Percentiles rank a stretch among this genome's conserved stretches.
Evolutionary conservation across 2,113 vertebrate species (phyloP).

Genomic region (Phycodurus eques): DNA sequence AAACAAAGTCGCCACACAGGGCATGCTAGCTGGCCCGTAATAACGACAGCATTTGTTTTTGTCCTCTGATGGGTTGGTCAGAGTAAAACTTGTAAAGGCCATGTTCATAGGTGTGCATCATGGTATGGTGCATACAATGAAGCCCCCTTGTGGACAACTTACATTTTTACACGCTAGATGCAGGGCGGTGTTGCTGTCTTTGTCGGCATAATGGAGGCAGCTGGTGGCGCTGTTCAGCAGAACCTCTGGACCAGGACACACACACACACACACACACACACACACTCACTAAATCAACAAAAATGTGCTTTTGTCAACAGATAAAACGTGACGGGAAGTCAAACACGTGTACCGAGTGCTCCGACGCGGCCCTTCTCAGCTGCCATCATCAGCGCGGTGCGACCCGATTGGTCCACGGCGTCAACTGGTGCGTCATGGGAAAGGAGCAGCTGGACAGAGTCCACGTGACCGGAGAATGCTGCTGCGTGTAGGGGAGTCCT

Average conservation of each 20-base stretch:
- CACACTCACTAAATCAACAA: neutral
- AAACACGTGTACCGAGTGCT: conserved; percentile 75
- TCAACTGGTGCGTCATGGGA: conserved; percentile 83
- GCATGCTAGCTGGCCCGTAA: too few relatives aligned
- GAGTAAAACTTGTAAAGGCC: too few relatives aligned
- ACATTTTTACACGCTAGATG: conserved; percentile 93
- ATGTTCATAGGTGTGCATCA: neutral
- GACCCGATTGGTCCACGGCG: conserved; percentile 76
- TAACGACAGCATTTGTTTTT: too few relatives aligned
- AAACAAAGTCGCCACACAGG: too few relatives aligned
- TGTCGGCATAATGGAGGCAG: conserved; percentile 82
- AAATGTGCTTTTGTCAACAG: neutral
- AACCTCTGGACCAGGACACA: conserved; percentile 73
- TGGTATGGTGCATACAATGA: neutral
- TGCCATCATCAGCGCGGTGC: conserved; percentile 86
- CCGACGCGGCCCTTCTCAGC: conserved; percentile 79
- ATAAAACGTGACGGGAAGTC: neutral
- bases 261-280: conserved; percentile 3
- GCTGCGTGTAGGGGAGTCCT: conserved; percentile 93
- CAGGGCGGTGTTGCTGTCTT: conserved; percentile 85
- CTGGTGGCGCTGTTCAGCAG: conserved; percentile 80
- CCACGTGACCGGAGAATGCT: conserved; percentile 84
- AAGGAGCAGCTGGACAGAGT: conserved; percentile 90
- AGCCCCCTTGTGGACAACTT: conserved; percentile 58
- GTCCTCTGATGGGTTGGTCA: too few relatives aligned